Conservation (phyloP, 1,140 invertebrate species). For the Notospermus geniculatus region DNA sequence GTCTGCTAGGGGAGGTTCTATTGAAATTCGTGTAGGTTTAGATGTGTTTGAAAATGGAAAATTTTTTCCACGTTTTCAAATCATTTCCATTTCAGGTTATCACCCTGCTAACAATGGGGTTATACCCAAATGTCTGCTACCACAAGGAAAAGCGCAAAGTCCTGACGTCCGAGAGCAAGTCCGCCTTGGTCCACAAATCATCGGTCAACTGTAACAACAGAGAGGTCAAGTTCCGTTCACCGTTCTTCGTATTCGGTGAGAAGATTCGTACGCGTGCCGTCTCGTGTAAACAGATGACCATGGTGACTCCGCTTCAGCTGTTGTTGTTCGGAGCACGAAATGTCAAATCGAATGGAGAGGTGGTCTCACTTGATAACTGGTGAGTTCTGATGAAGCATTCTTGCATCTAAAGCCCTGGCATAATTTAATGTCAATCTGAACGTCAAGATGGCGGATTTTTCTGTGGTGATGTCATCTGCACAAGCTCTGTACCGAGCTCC, state of each 20-base stretch:
- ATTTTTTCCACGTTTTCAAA: no score
- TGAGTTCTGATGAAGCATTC: no score
- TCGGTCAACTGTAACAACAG: constrained; percentile 89
- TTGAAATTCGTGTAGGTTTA: no score
- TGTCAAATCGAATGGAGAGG: constrained; percentile 18
- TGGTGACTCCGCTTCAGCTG: constrained; percentile 92
- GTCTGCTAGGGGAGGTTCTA: no score
- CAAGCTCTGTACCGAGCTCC: no score
- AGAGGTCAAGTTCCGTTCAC: constrained; percentile 83
- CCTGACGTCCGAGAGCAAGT: constrained; percentile 90
- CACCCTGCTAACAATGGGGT: constrained; percentile 81
- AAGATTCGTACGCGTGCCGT: constrained; percentile 95
- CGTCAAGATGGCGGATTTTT: no score
- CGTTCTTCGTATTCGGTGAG: constrained; percentile 97
- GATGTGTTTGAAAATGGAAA: no score
- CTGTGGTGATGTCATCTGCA: no score
- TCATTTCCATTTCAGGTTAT: constrained; percentile 56
- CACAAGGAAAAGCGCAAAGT: constrained; percentile 96
- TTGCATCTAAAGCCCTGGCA: no score
- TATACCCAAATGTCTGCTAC: constrained; percentile 95
- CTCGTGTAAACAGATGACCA: constrained; percentile 96
- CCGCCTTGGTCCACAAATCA: constrained; percentile 92
- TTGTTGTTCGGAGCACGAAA: constrained; percentile 74
- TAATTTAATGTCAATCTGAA: no score
- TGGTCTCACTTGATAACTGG: constrained; percentile 40